Percentiles rank a stretch among this genome's conserved stretches.
phyloP scores from a whole-genome alignment of 92 coral and sea anemone genomes.

The Porites lobata region DNA sequence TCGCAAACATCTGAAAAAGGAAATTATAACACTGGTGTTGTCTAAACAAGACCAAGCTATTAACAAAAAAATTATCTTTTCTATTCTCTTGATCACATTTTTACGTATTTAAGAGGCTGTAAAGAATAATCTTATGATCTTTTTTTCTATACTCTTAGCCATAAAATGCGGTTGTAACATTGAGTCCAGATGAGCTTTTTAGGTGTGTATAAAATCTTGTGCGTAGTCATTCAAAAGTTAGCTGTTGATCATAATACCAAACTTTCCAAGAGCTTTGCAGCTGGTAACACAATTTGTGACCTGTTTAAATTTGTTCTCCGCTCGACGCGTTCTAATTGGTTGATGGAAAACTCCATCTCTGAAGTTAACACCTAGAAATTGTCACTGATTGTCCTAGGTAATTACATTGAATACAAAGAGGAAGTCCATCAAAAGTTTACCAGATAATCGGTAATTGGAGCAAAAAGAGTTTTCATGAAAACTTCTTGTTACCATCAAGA shows the following conservation, averaged over 20 bases:
- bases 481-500: too few relatives aligned
- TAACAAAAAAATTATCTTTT: neutral
- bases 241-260: neutral
- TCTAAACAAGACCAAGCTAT: neutral
- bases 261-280: neutral
- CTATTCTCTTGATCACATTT: neutral
- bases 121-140: too few relatives aligned
- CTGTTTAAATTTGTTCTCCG: neutral
- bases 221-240: neutral
- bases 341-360: too few relatives aligned
- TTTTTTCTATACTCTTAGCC: too few relatives aligned
- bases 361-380: too few relatives aligned
- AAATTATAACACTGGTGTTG: conserved; percentile 9
- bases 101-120: too few relatives aligned
- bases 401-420: too few relatives aligned
- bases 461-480: too few relatives aligned
- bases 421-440: too few relatives aligned
- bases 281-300: neutral
- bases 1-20: neutral
- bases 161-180: too few relatives aligned
- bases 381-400: too few relatives aligned
- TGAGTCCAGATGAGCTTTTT: neutral
- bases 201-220: neutral
- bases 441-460: too few relatives aligned
- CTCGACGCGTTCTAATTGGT: neutral